Conservation (phyloP, 2,888 invertebrate species). For the Megamerina dolium region DNA sequence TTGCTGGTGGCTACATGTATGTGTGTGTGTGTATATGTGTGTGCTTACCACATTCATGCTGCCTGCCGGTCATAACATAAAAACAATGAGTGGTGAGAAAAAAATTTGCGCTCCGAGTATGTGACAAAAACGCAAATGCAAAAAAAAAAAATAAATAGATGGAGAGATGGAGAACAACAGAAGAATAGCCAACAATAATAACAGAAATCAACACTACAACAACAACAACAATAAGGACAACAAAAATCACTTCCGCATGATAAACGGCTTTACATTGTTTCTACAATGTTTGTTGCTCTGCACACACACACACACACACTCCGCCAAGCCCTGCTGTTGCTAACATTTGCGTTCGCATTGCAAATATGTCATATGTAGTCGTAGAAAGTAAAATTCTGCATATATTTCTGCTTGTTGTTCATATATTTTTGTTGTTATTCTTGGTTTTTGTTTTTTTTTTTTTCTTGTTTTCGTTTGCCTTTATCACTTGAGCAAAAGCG, state of each 20-base stretch:
- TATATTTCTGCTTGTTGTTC: neutral
- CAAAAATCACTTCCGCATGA: constrained; percentile 16
- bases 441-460: neutral
- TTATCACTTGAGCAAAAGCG: neutral
- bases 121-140: no score
- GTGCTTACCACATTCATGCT: neutral
- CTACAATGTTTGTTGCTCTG: constrained; percentile 3
- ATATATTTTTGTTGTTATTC: neutral
- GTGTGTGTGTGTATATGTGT: constrained; percentile 2
- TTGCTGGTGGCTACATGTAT: constrained; percentile 1
- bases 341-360: no score
- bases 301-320: neutral
- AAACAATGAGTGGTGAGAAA: constrained; percentile 33
- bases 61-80: constrained; percentile 24
- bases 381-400: constrained; percentile 6
- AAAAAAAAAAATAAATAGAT: no score
- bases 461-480: neutral
- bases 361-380: neutral
- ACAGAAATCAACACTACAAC: no score
- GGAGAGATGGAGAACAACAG: neutral
- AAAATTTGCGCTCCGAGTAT: neutral
- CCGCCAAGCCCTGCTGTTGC: no score
- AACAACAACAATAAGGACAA: constrained; percentile 1
- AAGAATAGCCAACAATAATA: constrained; percentile 7
- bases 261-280: constrained; percentile 14